Evolutionary conservation across 2,797 vertebrate genomes (phyloP), one percentile per base, ranked within the genome.

Genomic region (Sparidentex hasta): DNA sequence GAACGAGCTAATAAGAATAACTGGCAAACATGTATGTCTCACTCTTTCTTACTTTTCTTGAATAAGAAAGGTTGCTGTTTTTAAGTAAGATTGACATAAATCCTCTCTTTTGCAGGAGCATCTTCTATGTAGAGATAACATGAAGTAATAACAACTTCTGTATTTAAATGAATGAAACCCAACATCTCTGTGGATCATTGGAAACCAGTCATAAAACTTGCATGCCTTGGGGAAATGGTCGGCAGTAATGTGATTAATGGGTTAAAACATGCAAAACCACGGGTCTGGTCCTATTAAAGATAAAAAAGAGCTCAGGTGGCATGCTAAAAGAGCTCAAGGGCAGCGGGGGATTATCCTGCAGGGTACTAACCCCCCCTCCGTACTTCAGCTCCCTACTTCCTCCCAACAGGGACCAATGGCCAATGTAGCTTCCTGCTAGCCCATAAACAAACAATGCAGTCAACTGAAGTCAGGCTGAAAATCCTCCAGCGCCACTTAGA

Each of bases 391-490:
- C 65, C 46, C 70, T 58, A 80, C 87, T 90, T 93, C 88, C 90
- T 92, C 85, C 84, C 87, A 86, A 85, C 64, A 57, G 90, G 87
- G 87, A 90, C 85, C 85, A 76, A 79, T 87, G 80, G 79, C 74
- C 82, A 78, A 63, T 88, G 86, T 81, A 86, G 87, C 93, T 92
- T 94, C 93, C 91, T 93, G 85, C 81, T 71, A 62, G 86, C 81
- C 82, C 88, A 92, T 94, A 93, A 95, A 94, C 91, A 93, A 94
- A 92, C 91, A 88, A 90, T 82, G 88, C 87, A 89, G 87, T 90
- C 83, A 92, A 90, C 88, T 93, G 90, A 92, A 93, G 87, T 93
- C 85, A 88, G 80, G 83, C 92, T 89, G 88, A 94, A 92, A 90
- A 93, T 92, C 78, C 91, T 92, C 80, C 71, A 82, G 84, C 84